Conservation (phyloP, 1,140 invertebrate species). For the Calliopsis andreniformis region DNA sequence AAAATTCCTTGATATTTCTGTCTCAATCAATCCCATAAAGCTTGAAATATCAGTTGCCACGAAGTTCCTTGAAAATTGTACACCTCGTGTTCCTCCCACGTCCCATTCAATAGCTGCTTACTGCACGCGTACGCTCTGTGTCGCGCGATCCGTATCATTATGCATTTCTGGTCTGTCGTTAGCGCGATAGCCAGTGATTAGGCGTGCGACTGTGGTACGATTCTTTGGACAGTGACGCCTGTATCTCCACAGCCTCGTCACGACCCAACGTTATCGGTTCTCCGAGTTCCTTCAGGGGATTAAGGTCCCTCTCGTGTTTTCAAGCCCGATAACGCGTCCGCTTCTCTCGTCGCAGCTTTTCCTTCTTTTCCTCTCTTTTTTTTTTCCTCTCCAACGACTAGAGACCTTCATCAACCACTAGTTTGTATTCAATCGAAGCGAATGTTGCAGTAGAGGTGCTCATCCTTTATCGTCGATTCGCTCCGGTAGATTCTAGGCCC, state of each 20-base stretch:
- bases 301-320: not conserved
- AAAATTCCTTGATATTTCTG: no score
- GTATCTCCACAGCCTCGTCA: constrained; percentile 2
- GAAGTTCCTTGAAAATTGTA: no score
- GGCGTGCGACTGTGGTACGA: constrained; percentile 43
- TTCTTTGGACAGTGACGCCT: constrained; percentile 30
- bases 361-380: not conserved
- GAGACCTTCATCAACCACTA: not conserved
- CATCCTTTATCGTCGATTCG: constrained; percentile 7
- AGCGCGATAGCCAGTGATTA: constrained; percentile 61
- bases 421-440: constrained; percentile 3
- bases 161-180: constrained; percentile 45
- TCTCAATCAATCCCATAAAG: no score
- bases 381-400: no score
- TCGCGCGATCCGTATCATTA: constrained; percentile 58
- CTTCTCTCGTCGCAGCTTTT: constrained; percentile 7
- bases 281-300: not conserved
- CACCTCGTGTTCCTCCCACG: no score
- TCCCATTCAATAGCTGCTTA: no score
- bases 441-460: not conserved
- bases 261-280: constrained; percentile 5
- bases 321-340: not conserved
- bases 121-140: constrained; percentile 33
- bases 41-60: no score
- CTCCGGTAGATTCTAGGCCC: not conserved